Evolutionary conservation across 2,797 vertebrate species (phyloP), one percentile per base, ranked within the genome.

Genomic region (Melanotaenia maccullochi): DNA sequence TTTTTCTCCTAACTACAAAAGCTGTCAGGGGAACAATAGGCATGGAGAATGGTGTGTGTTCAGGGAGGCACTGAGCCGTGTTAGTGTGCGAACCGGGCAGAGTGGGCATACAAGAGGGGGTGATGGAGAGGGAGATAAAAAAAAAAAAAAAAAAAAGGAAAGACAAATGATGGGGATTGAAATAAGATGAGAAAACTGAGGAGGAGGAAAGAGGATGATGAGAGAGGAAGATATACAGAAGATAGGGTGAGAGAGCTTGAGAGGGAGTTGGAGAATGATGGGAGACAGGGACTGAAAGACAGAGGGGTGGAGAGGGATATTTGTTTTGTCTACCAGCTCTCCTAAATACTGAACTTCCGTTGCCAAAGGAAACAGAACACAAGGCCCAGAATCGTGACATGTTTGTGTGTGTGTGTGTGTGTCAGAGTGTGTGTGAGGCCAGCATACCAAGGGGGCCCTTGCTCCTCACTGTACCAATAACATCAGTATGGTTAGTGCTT

Each of bases 1-100:
- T 92, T 92, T 93, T 90, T 93, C 91, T 93, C 70, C 67, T 60
- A 1, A 91, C 85, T 84, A 95, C 93, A 95, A 95, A 94, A 93
- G 92, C 93, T 94, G 93, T 93, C 94, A 93, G 87, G 74, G 65
- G 78, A 91, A 95, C 93, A 94, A 94, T 93, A 78, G 91, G 89
- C 87, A 79, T 79, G 85, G 91, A 94, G 91, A 94, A 94, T 92
- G 87, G 92, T 92, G 90, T 93, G 93, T 91, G 93, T 93, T 91
- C 90, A 92, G 91, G 78, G 91, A 93, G 88, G 89, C 92, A 93
- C 85, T 92, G 92, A 93, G 92, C 92, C 90, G 77, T 93, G 94
- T 91, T 93, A 89, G 91, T 89, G 88, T 89, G 90, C 79, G 88
- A 91, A 92, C 90, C 28, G 56, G 81, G 81, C 79, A 71, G 79